Conservation (phyloP, 2,113 vertebrate genomes). For the Falco punctatus region DNA sequence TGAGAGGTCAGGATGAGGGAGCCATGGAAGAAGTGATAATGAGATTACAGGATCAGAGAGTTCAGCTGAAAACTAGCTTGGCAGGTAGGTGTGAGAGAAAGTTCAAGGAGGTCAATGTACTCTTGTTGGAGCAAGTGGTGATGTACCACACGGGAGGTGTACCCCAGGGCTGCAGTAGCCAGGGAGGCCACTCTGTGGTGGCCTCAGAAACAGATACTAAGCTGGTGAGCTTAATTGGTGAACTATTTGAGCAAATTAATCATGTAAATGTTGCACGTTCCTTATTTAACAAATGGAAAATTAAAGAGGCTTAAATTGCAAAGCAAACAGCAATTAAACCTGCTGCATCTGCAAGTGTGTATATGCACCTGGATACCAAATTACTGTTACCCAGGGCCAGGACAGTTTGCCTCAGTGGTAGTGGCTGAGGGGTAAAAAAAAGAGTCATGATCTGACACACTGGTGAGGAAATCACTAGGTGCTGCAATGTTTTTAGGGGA, state of each 20-base stretch:
- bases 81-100: not conserved
- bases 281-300: conserved; percentile 41
- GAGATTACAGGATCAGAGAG: not conserved
- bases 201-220: not conserved
- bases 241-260: conserved; percentile 41
- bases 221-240: not conserved
- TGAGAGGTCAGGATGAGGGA: not conserved
- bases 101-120: not conserved
- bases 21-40: not conserved
- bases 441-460: not conserved
- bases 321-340: conserved; percentile 58
- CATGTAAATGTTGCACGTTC: conserved; percentile 1
- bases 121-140: not conserved
- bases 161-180: not conserved
- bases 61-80: not conserved
- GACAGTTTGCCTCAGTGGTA: not conserved
- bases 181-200: not conserved
- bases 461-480: not conserved
- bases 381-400: not conserved
- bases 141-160: not conserved
- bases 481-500: not conserved
- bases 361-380: conserved; percentile 42
- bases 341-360: not conserved
- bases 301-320: conserved; percentile 43
- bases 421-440: not conserved